Evolutionary conservation across 23 tunicate species (phyloP), one percentile per base, ranked within the genome.

Genomic region (Phallusia fumigata): DNA sequence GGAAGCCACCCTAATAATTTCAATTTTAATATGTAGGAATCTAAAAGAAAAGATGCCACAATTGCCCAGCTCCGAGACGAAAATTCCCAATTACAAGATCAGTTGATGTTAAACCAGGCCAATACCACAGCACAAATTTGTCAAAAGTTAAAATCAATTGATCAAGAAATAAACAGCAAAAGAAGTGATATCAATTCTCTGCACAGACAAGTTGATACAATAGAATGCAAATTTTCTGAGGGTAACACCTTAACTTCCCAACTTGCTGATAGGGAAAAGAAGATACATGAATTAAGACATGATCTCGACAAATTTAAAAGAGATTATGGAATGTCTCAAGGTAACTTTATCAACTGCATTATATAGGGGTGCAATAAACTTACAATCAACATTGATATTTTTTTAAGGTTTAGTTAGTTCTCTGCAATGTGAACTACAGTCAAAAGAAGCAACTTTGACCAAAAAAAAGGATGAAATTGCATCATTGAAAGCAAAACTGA

Each of bases 251-350:
- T 92, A 58, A 92, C 97, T 28, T 33, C 91, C 13, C 86, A 92
- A 75, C 65, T 92, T 0, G 77, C 97, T 21, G 90, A 84, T 19
- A 84, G 82, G 32, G 97, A 92, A 69, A 92, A 87, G 65, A 76
- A 52, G 76, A 76, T 87, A 30, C 83, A 83, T 30, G 88, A 84
- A 22, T 53, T 92, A 0, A 36, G 91, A 33, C 86, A 74, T 24
- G 97, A 92, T 18, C 76, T 87, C 6, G 97, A 87, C 76, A 80
- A 84, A 64, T 31, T 84, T 0, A 87, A 84, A 65, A 74, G 65
- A 24, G 97, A 92, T 75, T 87, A 89, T 65, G 78, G 77, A 33
- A 92, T 92, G 97, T 84, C 88, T 19, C 91, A 92, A 51, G 97
- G 91, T 87, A 33, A 26, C 28, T 33, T 74, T 74, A 21, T 33